Percentiles rank a stretch among this genome's conserved stretches.
These are phyloP conservation scores for Drosophila aff. DNA, from an alignment of 1,140 invertebrate species.

Conservation along the genomic window DNA sequence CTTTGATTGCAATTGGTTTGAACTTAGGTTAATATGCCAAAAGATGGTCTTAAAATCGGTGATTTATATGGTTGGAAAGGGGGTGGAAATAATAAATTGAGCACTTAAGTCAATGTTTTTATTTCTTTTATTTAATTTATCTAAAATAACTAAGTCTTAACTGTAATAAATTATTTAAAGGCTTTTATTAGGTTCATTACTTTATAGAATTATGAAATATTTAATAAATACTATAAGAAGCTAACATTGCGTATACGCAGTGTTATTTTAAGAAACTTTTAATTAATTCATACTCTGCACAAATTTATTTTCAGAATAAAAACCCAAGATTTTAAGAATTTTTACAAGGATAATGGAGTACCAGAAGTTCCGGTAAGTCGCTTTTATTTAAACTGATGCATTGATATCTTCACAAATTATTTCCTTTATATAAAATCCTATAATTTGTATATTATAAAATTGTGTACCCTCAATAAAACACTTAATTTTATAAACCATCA, in stretches of 20 bases:
- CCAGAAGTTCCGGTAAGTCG: not conserved
- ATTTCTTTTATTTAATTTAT: not conserved
- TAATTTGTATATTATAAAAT: no score
- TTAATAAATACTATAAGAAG: not conserved
- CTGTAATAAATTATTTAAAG: not conserved
- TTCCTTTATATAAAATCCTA: no score
- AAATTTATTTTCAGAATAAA: no score
- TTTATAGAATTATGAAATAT: no score
- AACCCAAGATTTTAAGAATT: not conserved
- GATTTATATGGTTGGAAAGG: conserved; percentile 2
- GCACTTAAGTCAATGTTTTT: not conserved
- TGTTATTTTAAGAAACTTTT: not conserved
- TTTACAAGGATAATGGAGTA: not conserved
- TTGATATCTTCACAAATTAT: no score
- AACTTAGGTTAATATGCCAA: conserved; percentile 40
- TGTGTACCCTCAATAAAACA: not conserved
- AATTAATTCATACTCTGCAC: no score
- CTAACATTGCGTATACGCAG: not conserved
- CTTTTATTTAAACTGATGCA: no score
- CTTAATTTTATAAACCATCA: not conserved
- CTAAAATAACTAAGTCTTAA: not conserved
- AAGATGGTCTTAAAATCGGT: conserved; percentile 12
- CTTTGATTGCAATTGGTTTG: conserved; percentile 39
- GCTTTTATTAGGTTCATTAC: not conserved
- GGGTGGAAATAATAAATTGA: not conserved